A percentile compares a stretch with the other conserved stretches of the same genome.
These are phyloP conservation scores for Amblyjoppa proteus DNA, from an alignment of 2,888 invertebrate species.

Conservation along the genomic window DNA sequence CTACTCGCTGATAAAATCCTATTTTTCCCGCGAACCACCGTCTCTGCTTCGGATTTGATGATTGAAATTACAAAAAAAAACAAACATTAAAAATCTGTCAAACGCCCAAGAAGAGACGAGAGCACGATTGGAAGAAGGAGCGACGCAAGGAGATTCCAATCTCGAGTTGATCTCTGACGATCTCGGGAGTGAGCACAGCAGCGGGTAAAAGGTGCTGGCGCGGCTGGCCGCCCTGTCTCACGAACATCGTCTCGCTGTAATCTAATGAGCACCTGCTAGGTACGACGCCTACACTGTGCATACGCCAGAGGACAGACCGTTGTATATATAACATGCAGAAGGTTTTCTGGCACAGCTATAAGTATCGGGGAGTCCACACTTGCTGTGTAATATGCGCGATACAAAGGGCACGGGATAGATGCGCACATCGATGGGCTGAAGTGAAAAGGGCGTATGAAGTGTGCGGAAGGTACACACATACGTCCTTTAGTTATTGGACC, in stretches of 20 bases:
- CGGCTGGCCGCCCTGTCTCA: conserved; percentile 74
- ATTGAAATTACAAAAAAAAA: no score
- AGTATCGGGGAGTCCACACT: not conserved
- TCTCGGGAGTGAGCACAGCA: conserved; percentile 66
- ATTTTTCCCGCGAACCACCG: no score
- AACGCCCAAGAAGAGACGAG: conserved; percentile 15
- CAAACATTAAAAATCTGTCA: no score
- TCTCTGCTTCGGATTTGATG: no score
- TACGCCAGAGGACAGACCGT: conserved; percentile 44
- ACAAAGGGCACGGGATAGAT: not conserved
- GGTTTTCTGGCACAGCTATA: not conserved
- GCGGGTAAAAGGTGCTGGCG: conserved; percentile 80
- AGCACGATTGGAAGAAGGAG: conserved; percentile 46
- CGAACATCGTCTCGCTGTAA: conserved; percentile 82
- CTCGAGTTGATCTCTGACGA: conserved; percentile 79
- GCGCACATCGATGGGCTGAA: not conserved
- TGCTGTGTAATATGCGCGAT: not conserved
- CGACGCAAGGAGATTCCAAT: conserved; percentile 78
- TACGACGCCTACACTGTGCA: conserved; percentile 81
- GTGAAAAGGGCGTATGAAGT: not conserved
- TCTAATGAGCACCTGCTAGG: conserved; percentile 83
- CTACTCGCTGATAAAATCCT: no score
- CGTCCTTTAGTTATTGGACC: not conserved
- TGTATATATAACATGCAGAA: not conserved
- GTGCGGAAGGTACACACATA: not conserved